A percentile compares a stretch with the other conserved stretches of the same genome.
phyloP scores from a whole-genome alignment of 2,888 invertebrate genomes.

The Drepanosiphum platanoidis region DNA sequence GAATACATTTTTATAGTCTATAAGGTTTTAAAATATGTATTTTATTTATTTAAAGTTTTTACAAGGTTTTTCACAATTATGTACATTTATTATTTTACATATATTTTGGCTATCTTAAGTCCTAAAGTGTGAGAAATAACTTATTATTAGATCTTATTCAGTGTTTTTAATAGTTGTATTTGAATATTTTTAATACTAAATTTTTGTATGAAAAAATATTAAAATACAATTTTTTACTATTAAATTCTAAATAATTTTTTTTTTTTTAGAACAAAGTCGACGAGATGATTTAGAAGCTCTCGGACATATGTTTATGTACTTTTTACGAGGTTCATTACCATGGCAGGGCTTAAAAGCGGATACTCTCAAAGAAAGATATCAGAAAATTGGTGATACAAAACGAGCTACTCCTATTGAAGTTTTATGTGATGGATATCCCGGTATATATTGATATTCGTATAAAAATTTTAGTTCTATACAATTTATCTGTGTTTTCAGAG shows the following conservation, averaged over 20 bases:
- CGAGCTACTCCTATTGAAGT: constrained; percentile 98
- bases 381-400: constrained; percentile 99
- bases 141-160: too few relatives aligned
- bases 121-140: too few relatives aligned
- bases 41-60: too few relatives aligned
- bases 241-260: constrained; percentile 48
- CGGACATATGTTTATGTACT: constrained; percentile 99
- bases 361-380: constrained; percentile 98
- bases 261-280: constrained; percentile 90
- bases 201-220: constrained; percentile 7
- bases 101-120: too few relatives aligned
- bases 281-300: constrained; percentile 99
- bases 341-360: constrained; percentile 99
- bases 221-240: constrained; percentile 64
- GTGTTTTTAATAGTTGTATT: too few relatives aligned
- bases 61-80: too few relatives aligned
- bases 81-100: too few relatives aligned
- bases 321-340: constrained; percentile 97
- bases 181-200: background rate
- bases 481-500: constrained; percentile 71
- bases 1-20: constrained; percentile 62
- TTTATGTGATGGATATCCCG: constrained; percentile 76
- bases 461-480: constrained; percentile 4
- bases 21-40: too few relatives aligned
- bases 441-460: constrained; percentile 66